Evolutionary conservation across 2,888 invertebrate species (phyloP), one percentile per base, ranked within the genome.

Genomic region (Cordilura impudica): DNA sequence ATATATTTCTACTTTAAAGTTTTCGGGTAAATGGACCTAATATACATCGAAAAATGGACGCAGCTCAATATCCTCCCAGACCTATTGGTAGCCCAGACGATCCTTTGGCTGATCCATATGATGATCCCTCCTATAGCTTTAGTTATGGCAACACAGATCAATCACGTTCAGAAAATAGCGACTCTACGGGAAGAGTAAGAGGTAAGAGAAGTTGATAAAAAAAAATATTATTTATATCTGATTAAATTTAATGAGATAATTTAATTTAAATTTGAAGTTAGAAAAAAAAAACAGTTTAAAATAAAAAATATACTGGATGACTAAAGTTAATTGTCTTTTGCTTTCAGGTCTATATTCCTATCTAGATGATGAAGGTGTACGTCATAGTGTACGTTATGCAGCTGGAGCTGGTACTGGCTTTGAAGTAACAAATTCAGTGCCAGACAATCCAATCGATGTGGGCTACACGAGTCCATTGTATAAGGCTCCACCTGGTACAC

Each of bases 11-110:
- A n/a, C n/a, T 39, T 76, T 81, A 29, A 60, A 93, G 93, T 51
- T 95, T 93, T 88, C 92, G 95, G n/a, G 94, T 94, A 1, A 92
- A 93, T 85, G 95, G 95, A n/a, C 94, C 94, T 18, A 93, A 94
- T 84, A 91, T 95, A 14, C 93, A 93, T 83, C 91, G 95, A 72
- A 93, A 94, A 87, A 93, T 94, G 89, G 94, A 94, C 84, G 89
- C 94, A 29, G 93, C 93, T 78, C 95, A 95, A 89, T 90, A 91
- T 81, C 93, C 93, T 1, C 89, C 93, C n/a, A 91, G 91, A 1
- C 92, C 93, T 6, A 91, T 93, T 56, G 94, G 94, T 8, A 93
- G 92, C 82, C 92, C 92, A 69, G 94, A 94, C 83, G 94, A 94
- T 86, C 94, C 94, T 0, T 93, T 93, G 84, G 93, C 93, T 83